Conservation (phyloP, 1,140 invertebrate genomes). For the Calephelis virginiensis region DNA sequence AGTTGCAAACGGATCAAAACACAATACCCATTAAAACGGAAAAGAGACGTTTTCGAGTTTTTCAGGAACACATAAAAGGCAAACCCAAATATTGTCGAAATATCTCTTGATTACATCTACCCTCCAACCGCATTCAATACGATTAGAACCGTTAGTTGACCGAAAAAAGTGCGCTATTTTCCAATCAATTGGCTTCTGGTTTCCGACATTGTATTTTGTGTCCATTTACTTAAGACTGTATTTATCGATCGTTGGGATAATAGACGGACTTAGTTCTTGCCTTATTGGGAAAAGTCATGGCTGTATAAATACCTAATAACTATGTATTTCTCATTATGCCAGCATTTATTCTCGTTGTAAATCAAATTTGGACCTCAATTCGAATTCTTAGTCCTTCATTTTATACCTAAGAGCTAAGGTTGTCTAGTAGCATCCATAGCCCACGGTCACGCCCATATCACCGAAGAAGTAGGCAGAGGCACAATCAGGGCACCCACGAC, state of each 20-base stretch:
- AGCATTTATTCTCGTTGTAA: too few relatives aligned
- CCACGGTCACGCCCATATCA: too few relatives aligned
- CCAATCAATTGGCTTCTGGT: conserved; percentile 8
- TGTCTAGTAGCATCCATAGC: too few relatives aligned
- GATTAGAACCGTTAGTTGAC: conserved; percentile 1
- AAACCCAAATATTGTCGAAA: conserved; percentile 5
- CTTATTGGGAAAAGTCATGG: too few relatives aligned
- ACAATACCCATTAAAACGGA: not conserved
- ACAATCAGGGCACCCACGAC: too few relatives aligned
- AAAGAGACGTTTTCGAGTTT: not conserved
- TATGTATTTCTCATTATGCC: too few relatives aligned
- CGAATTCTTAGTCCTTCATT: too few relatives aligned
- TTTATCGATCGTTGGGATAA: not conserved
- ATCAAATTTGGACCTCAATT: too few relatives aligned
- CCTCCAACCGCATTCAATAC: conserved; percentile 4
- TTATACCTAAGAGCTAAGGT: too few relatives aligned
- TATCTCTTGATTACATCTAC: conserved; percentile 6
- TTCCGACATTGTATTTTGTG: not conserved
- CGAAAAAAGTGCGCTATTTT: conserved; percentile 13
- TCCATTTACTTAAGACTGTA: not conserved
- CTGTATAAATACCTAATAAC: too few relatives aligned
- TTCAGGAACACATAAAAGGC: conserved; percentile 5
- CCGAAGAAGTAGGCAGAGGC: too few relatives aligned
- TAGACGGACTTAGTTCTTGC: too few relatives aligned
- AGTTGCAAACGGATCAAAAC: not conserved